These are phyloP conservation scores for Zonitis immaculata DNA, from an alignment of 2,888 invertebrate species.

Conservation along the genomic window DNA sequence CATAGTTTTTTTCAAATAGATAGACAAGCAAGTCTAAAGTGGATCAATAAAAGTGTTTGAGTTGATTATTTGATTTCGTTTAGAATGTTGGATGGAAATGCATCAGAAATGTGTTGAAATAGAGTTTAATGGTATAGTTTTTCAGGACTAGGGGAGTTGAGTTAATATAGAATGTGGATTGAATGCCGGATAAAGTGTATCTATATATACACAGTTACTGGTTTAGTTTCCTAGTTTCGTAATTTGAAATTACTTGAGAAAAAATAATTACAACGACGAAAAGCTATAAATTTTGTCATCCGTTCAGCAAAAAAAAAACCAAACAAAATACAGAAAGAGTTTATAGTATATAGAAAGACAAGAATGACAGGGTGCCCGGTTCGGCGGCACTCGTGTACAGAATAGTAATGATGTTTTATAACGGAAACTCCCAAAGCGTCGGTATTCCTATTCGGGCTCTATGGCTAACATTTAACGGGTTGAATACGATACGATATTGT, in stretches of 20 bases:
- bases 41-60: neutral
- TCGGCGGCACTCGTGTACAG: slow-evolving; percentile 43
- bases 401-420: slow-evolving; percentile 44
- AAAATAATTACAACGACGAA: slow-evolving; percentile 37
- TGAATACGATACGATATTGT: slow-evolving; percentile 37
- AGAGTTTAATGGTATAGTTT: neutral
- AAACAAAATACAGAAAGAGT: slow-evolving; percentile 30
- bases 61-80: neutral
- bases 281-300: slow-evolving; percentile 47
- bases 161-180: neutral
- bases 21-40: neutral
- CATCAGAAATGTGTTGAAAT: slow-evolving; percentile 1
- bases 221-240: slow-evolving; percentile 8
- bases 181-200: neutral
- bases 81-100: neutral
- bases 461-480: slow-evolving; percentile 37
- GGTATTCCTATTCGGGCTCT: slow-evolving; percentile 35
- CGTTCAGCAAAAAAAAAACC: slow-evolving; percentile 34
- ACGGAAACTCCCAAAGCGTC: slow-evolving; percentile 33
- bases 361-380: slow-evolving; percentile 47
- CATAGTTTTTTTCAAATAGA: neutral
- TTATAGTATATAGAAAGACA: slow-evolving; percentile 47
- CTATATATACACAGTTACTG: neutral
- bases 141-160: neutral
- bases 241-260: slow-evolving; percentile 22